Evolutionary conservation across 2,113 vertebrate genomes (phyloP), one percentile per base, ranked within the genome.

Genomic region (Rhizomys pruinosus): DNA sequence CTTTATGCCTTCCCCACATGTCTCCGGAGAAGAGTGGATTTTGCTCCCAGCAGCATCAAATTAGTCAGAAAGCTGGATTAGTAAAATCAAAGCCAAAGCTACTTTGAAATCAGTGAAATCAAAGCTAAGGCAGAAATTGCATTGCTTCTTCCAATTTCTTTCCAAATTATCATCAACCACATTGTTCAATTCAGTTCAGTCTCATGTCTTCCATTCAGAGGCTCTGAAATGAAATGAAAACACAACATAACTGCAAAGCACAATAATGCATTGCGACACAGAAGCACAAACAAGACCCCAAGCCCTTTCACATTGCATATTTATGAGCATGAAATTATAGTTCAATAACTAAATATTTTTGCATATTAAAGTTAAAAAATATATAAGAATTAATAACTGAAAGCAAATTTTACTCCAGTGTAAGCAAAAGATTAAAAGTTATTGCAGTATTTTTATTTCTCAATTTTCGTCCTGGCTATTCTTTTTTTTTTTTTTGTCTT

Each of bases 261-360:
- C 7, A 80, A 22, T 15, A 63, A 63, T 57, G 15, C 7, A 25
- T 34, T 1, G 12, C 25, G 39, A 52, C 32, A 20, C 5, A 69
- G 71, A 63, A 63, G n/a, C 37, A 34, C 19, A 4, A n/a, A 71
- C 59, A n/a, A 61, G 68, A 80, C 42, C 69, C 42, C 20, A 29
- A 37, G 79, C 7, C 37, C 20, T 87, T 66, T 84, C 32, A 66
- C 55, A 61, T 73, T 91, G 73, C 47, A 32, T 34, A 78, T 79
- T 84, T 84, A 32, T 63, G 44, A 59, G 39, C 19, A 57, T 81
- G 76, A 96, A 77, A 93, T 94, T 44, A 72, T 37, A 79, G 42
- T 66, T 72, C 69, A 89, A 19, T 77, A 79, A 86, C 72, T 64
- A 85, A 91, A n/a, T n/a, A n/a, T n/a, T 91, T 76, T 77, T 64